Conservation (phyloP, 2,888 invertebrate species). For the Hyposoter didymator region DNA sequence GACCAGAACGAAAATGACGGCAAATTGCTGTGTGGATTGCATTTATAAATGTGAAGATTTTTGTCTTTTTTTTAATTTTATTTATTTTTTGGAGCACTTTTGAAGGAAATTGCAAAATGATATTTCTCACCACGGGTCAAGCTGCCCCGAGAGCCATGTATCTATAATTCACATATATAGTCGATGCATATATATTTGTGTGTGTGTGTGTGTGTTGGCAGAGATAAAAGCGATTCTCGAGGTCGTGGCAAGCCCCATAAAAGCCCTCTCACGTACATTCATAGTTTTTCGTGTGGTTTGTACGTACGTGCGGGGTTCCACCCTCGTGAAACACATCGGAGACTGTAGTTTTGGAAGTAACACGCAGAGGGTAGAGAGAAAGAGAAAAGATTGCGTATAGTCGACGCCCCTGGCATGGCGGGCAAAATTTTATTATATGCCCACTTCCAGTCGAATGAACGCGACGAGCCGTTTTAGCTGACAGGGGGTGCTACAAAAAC, state of each 20-base stretch:
- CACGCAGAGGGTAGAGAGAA: conserved; percentile 68
- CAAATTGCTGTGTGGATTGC: no score
- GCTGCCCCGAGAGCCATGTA: background rate
- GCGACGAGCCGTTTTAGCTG: conserved; percentile 70
- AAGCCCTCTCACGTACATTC: conserved; percentile 77
- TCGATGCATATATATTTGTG: background rate
- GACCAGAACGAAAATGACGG: no score
- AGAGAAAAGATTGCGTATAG: conserved; percentile 75
- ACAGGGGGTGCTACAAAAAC: conserved; percentile 46
- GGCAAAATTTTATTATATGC: conserved; percentile 83
- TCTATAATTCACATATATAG: background rate
- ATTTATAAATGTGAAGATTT: no score
- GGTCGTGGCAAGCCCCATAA: conserved; percentile 80
- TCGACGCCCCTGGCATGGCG: conserved; percentile 83
- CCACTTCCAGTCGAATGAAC: conserved; percentile 81
- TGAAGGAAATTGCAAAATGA: no score
- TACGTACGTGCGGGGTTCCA: conserved; percentile 54
- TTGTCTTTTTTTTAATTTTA: no score
- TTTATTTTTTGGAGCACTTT: no score
- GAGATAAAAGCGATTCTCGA: conserved; percentile 50
- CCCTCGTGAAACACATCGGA: conserved; percentile 52
- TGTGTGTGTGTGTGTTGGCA: conserved; percentile 2
- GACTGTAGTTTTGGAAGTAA: conserved; percentile 24
- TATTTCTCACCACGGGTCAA: no score
- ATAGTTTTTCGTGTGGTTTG: conserved; percentile 58